A percentile compares a stretch with the other conserved stretches of the same genome.
These are phyloP conservation scores for Eurypyga helias DNA, from an alignment of 2,113 vertebrate species.

Conservation along the genomic window DNA sequence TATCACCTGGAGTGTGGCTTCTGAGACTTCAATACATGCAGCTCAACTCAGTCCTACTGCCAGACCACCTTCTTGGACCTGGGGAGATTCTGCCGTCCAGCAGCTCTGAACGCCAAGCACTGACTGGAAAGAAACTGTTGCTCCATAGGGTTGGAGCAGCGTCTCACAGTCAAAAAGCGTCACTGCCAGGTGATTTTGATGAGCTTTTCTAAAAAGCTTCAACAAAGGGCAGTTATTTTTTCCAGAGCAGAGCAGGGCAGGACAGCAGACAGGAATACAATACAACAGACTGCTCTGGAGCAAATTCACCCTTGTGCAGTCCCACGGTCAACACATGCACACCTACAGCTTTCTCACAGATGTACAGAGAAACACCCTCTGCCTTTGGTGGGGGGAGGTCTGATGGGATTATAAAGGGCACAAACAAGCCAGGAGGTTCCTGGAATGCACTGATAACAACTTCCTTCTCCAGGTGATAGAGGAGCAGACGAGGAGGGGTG, in stretches of 20 bases:
- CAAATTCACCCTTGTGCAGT: neutral
- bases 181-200: neutral
- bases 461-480: too few species aligned
- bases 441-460: too few species aligned
- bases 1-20: neutral
- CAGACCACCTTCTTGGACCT: neutral
- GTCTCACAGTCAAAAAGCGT: neutral
- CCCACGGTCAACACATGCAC: neutral
- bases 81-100: neutral
- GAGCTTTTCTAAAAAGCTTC: neutral
- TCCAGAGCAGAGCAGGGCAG: neutral
- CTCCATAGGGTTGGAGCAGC: neutral
- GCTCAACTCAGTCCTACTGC: neutral
- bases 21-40: neutral
- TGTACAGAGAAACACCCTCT: neutral
- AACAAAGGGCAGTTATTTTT: neutral
- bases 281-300: neutral
- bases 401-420: neutral
- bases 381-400: neutral
- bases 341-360: neutral
- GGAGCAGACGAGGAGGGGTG: too few species aligned
- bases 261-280: neutral
- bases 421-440: too few species aligned
- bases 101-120: neutral
- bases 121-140: neutral